A percentile compares a stretch with the other conserved stretches of the same genome.
Evolutionary conservation across 1,140 invertebrate species (phyloP).

Genomic region (Scaptomyza montana): DNA sequence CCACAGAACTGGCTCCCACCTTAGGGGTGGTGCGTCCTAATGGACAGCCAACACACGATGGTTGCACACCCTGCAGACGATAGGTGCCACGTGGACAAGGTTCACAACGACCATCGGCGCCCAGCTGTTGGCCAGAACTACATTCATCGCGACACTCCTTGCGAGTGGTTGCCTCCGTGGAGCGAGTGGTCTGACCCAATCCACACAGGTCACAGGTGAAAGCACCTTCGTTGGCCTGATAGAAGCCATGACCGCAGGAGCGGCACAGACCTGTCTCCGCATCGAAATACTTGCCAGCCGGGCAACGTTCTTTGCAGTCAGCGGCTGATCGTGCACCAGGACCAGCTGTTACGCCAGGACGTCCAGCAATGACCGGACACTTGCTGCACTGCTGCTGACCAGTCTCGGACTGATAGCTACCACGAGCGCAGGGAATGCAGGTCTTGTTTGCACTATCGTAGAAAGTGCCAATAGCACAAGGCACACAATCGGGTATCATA

Average conservation of each 20-base stretch:
- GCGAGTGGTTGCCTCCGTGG: slow-evolving; percentile 93
- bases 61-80: slow-evolving; percentile 93
- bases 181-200: slow-evolving; percentile 96
- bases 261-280: slow-evolving; percentile 92
- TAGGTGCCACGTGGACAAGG: slow-evolving; percentile 96
- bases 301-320: slow-evolving; percentile 96
- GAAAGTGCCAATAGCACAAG: slow-evolving; percentile 96
- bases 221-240: slow-evolving; percentile 95
- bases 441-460: slow-evolving; percentile 90
- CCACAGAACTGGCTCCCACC: slow-evolving; percentile 91
- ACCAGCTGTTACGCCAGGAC: slow-evolving; percentile 93
- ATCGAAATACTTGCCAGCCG: slow-evolving; percentile 96
- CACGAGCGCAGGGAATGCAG: slow-evolving; percentile 93
- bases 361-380: slow-evolving; percentile 94
- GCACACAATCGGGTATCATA: slow-evolving; percentile 95
- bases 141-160: slow-evolving; percentile 96
- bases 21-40: slow-evolving; percentile 94
- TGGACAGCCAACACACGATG: slow-evolving; percentile 95
- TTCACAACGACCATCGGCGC: slow-evolving; percentile 94
- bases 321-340: slow-evolving; percentile 93
- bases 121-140: slow-evolving; percentile 94
- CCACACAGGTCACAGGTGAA: slow-evolving; percentile 96
- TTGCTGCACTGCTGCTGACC: slow-evolving; percentile 94
- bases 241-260: slow-evolving; percentile 97
- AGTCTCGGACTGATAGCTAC: slow-evolving; percentile 96